Conservation (phyloP, 64 coral and sea anemone species). For the Astreopora myriophthalma region DNA sequence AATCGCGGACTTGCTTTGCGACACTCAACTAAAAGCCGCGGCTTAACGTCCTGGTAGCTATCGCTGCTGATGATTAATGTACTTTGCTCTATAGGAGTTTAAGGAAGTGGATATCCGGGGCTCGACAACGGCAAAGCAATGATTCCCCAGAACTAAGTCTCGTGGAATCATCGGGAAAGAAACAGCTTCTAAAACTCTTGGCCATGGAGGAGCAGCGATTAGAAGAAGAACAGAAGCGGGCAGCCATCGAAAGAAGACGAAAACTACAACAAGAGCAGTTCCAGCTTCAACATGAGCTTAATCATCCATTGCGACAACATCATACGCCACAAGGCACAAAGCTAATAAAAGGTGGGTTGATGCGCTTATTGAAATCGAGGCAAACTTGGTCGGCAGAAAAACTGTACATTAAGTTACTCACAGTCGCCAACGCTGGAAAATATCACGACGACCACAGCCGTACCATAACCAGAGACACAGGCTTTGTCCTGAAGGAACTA, state of each 20-base stretch:
- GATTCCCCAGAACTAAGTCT: background rate
- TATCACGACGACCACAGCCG: too few relatives aligned
- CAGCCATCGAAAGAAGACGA: constrained; percentile 67
- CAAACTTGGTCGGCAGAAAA: too few relatives aligned
- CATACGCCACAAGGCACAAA: constrained; percentile 41
- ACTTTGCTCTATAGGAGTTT: background rate
- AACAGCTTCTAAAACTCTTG: constrained; percentile 80
- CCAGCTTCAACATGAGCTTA: constrained; percentile 73
- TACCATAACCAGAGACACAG: too few relatives aligned
- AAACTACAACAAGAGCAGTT: constrained; percentile 85
- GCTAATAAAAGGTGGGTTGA: constrained; percentile 40
- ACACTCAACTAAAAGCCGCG: too few relatives aligned
- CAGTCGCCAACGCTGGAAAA: too few relatives aligned
- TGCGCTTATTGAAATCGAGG: too few relatives aligned
- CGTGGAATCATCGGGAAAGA: constrained; percentile 11
- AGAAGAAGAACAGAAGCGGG: constrained; percentile 74
- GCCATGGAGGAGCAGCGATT: constrained; percentile 75
- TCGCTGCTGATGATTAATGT: background rate
- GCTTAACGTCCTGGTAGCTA: too few relatives aligned
- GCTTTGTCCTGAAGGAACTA: too few relatives aligned
- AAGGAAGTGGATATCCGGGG: background rate
- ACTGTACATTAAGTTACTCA: too few relatives aligned
- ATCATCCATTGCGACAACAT: constrained; percentile 76
- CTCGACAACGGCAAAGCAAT: background rate
- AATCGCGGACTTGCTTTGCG: too few relatives aligned